Conservation (phyloP, 1,140 invertebrate genomes). For the Heliconius himera region DNA sequence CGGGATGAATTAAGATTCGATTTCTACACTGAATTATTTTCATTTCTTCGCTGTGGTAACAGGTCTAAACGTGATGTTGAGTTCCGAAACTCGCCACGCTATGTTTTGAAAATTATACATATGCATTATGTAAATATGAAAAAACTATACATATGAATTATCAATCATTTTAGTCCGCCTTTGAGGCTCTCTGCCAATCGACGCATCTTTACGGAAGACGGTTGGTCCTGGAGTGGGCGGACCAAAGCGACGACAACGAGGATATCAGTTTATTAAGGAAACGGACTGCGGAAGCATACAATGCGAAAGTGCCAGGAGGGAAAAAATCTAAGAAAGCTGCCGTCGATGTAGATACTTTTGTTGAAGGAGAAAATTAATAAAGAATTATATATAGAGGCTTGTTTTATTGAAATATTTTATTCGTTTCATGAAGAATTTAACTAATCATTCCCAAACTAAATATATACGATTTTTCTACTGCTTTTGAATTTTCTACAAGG, state of each 20-base stretch:
- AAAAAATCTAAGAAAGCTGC: constrained; percentile 82
- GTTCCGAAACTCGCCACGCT: too few species aligned
- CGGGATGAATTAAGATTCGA: too few species aligned
- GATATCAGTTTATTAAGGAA: constrained; percentile 91
- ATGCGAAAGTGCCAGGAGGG: constrained; percentile 66
- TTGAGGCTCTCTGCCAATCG: constrained; percentile 95
- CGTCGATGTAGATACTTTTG: constrained; percentile 79
- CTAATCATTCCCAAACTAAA: too few species aligned
- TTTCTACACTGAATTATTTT: too few species aligned
- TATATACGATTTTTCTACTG: too few species aligned
- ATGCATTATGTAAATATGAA: not conserved
- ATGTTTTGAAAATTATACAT: too few species aligned
- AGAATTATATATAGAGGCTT: not conserved
- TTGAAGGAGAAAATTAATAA: constrained; percentile 53
- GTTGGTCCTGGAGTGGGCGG: constrained; percentile 98
- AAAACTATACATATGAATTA: not conserved
- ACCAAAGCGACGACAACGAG: constrained; percentile 89
- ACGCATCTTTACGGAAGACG: constrained; percentile 98
- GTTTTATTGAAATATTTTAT: not conserved
- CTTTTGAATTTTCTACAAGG: too few species aligned
- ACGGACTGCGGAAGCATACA: constrained; percentile 90
- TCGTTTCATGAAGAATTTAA: not conserved
- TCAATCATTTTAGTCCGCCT: constrained; percentile 87
- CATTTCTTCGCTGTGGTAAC: too few species aligned
- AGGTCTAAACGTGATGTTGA: too few species aligned